A percentile compares a stretch with the other conserved stretches of the same genome.
These are phyloP conservation scores for Pachycephala philippinensis DNA, from an alignment of 2,113 vertebrate species.

Conservation along the genomic window DNA sequence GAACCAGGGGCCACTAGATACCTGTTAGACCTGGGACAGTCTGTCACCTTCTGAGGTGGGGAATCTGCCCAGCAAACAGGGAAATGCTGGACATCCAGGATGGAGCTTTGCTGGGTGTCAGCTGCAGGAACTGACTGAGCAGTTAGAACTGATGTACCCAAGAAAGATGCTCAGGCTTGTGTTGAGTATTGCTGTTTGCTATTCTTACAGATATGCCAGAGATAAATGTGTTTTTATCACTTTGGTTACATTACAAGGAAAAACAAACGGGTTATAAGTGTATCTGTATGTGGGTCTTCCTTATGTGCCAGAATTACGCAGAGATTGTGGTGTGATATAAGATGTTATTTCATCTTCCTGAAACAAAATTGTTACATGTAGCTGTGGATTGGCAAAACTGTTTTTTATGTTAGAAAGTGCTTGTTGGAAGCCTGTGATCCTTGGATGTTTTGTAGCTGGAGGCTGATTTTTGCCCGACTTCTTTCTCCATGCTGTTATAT, in stretches of 20 bases:
- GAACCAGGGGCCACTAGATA: rapidly evolving
- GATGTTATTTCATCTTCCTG: background rate
- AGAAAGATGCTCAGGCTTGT: background rate
- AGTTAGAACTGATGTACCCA: too few relatives aligned
- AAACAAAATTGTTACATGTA: background rate
- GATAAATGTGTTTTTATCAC: background rate
- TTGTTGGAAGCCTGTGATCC: background rate
- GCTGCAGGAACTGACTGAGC: background rate
- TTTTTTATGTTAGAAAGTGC: background rate
- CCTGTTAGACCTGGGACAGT: background rate
- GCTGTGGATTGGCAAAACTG: background rate
- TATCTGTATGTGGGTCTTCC: background rate
- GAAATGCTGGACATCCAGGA: rapidly evolving
- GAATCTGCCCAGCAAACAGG: background rate
- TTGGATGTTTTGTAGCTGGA: background rate
- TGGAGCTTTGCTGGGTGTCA: background rate
- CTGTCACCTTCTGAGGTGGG: background rate
- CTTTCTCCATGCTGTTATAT: background rate
- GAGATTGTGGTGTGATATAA: background rate
- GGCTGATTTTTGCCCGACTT: background rate
- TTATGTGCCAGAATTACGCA: background rate
- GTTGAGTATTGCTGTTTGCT: background rate
- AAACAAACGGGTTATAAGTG: background rate
- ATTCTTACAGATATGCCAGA: background rate
- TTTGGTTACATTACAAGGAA: background rate